These are phyloP conservation scores for Petrolisthes manimaculis DNA, from an alignment of 2,888 invertebrate genomes.

Conservation along the genomic window DNA sequence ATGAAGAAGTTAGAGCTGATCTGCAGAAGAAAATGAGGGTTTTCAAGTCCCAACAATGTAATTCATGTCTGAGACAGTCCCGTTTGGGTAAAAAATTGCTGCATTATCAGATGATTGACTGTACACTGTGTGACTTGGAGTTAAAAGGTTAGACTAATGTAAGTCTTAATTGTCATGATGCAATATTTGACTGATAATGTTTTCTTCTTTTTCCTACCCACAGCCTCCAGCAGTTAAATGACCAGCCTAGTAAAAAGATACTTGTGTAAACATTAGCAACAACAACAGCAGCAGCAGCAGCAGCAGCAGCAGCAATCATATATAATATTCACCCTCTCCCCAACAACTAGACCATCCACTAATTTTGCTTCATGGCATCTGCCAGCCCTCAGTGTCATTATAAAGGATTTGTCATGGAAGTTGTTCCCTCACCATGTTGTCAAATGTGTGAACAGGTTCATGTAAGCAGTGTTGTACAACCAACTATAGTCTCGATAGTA, in stretches of 20 bases:
- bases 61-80: no score
- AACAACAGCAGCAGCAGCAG: neutral
- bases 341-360: neutral
- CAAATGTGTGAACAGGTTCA: neutral
- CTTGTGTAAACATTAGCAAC: neutral
- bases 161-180: neutral
- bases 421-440: neutral
- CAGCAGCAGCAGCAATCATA: conserved; percentile 7
- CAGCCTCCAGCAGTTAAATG: conserved; percentile 55
- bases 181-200: neutral
- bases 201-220: neutral
- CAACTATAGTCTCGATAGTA: no score
- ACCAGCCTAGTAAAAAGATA: conserved; percentile 6
- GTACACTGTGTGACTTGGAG: no score
- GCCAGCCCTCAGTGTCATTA: conserved; percentile 5
- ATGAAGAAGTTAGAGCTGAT: no score
- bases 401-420: neutral
- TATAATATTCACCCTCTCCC: neutral
- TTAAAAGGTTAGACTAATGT: no score
- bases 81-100: no score
- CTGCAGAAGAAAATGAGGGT: no score
- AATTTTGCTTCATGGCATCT: neutral
- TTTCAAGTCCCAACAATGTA: no score
- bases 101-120: no score
- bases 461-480: no score